These are phyloP conservation scores for Notiomystis cincta DNA, from an alignment of 2,113 vertebrate genomes.

Conservation along the genomic window DNA sequence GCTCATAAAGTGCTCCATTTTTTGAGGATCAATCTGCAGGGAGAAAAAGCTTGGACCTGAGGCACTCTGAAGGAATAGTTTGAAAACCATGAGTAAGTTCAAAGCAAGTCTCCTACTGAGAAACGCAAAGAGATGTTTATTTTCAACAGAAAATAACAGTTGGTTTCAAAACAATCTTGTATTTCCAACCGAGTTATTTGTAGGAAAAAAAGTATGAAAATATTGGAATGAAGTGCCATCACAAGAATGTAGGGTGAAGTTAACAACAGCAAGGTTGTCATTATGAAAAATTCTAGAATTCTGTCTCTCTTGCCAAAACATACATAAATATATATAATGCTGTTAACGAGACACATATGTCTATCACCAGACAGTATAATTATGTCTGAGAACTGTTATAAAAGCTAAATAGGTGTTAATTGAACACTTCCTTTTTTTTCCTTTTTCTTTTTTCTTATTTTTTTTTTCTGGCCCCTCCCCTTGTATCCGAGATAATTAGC, in stretches of 20 bases:
- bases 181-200: slow-evolving; percentile 16
- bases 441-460: background rate
- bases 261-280: background rate
- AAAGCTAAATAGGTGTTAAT: slow-evolving; percentile 12
- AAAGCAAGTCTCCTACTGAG: background rate
- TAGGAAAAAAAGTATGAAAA: slow-evolving; percentile 3
- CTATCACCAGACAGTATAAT: background rate
- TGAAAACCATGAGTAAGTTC: slow-evolving; percentile 9
- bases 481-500: background rate
- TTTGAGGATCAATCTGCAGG: background rate
- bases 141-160: slow-evolving; percentile 37
- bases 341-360: background rate
- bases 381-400: background rate
- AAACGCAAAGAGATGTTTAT: slow-evolving; percentile 25
- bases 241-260: slow-evolving; percentile 41
- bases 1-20: background rate
- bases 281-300: slow-evolving; percentile 13
- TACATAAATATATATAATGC: background rate
- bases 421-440: background rate
- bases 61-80: background rate
- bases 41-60: background rate
- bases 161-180: slow-evolving; percentile 39
- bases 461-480: background rate
- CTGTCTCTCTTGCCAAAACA: slow-evolving; percentile 13
- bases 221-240: slow-evolving; percentile 7